phyloP scores from a whole-genome alignment of 2,888 invertebrate genomes.

The Sinhomidia bicolor region DNA sequence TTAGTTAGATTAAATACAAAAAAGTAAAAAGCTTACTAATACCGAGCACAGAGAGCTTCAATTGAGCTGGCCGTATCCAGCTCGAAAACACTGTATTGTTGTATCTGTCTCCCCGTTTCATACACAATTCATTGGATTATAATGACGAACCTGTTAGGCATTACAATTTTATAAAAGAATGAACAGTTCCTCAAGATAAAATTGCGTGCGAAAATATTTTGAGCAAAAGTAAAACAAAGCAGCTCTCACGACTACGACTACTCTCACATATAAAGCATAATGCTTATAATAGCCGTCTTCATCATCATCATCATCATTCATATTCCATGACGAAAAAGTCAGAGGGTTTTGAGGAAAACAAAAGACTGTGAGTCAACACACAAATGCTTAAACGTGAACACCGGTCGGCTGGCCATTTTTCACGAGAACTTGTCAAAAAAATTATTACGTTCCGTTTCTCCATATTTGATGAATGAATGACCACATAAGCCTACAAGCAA shows the following conservation, averaged over 20 bases:
- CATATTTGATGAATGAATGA: slow-evolving; percentile 30
- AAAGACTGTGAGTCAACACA: slow-evolving; percentile 1
- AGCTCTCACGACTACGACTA: not conserved
- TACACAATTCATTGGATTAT: too few relatives aligned
- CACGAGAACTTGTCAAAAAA: slow-evolving; percentile 54
- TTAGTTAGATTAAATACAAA: too few relatives aligned
- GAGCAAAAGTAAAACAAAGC: not conserved
- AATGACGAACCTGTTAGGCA: too few relatives aligned
- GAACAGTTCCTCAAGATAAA: slow-evolving; percentile 8
- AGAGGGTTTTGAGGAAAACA: not conserved
- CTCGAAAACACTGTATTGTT: too few relatives aligned
- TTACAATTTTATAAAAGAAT: not conserved
- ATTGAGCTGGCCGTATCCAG: too few relatives aligned
- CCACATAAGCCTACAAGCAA: not conserved
- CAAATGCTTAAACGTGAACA: too few relatives aligned
- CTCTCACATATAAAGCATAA: too few relatives aligned
- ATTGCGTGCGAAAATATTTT: slow-evolving; percentile 6
- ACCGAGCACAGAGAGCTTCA: too few relatives aligned
- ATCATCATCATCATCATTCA: not conserved
- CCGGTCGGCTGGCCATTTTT: not conserved
- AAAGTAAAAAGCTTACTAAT: too few relatives aligned
- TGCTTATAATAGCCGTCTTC: not conserved
- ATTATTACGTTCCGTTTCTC: not conserved
- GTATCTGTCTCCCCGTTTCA: too few relatives aligned
- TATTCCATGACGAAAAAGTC: not conserved